These are phyloP conservation scores for Xyrichtys novacula DNA, from an alignment of 2,797 vertebrate genomes.

Conservation along the genomic window DNA sequence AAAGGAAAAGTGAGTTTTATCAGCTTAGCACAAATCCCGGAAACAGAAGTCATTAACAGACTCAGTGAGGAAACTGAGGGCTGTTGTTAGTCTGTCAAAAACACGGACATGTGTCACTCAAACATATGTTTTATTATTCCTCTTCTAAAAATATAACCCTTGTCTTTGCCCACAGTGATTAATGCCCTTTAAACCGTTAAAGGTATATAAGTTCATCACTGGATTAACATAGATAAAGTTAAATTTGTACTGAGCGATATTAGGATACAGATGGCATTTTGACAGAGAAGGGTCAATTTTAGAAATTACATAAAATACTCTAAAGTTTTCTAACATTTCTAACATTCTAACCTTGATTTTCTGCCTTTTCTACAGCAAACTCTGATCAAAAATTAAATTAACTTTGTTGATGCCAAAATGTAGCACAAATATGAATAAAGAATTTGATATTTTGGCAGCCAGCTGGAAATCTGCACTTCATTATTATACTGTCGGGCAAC, in stretches of 20 bases:
- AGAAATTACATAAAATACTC: too few relatives aligned
- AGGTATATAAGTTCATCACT: too few relatives aligned
- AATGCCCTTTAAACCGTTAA: too few relatives aligned
- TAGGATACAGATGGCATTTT: too few relatives aligned
- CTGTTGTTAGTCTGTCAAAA: slow-evolving; percentile 42
- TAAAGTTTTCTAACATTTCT: too few relatives aligned
- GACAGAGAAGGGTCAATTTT: too few relatives aligned
- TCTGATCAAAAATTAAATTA: not conserved
- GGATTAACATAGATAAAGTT: too few relatives aligned
- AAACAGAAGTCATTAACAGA: slow-evolving; percentile 50
- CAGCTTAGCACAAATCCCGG: slow-evolving; percentile 59
- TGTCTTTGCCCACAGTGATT: not conserved
- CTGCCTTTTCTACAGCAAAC: not conserved
- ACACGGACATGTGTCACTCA: slow-evolving; percentile 13
- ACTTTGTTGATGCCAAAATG: slow-evolving; percentile 1
- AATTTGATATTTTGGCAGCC: not conserved
- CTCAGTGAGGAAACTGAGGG: slow-evolving; percentile 58
- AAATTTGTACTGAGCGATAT: too few relatives aligned
- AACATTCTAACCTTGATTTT: not conserved
- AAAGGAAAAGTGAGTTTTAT: slow-evolving; percentile 66
- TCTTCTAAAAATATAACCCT: slow-evolving; percentile 5
- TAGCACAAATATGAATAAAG: not conserved
- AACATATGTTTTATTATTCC: slow-evolving; percentile 17
- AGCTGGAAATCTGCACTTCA: not conserved
- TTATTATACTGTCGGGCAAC: not conserved